Percentiles rank a stretch among this genome's conserved stretches.
Conservation (phyloP, 92 coral and sea anemone genomes). For the Palythoa heliodiscus region DNA sequence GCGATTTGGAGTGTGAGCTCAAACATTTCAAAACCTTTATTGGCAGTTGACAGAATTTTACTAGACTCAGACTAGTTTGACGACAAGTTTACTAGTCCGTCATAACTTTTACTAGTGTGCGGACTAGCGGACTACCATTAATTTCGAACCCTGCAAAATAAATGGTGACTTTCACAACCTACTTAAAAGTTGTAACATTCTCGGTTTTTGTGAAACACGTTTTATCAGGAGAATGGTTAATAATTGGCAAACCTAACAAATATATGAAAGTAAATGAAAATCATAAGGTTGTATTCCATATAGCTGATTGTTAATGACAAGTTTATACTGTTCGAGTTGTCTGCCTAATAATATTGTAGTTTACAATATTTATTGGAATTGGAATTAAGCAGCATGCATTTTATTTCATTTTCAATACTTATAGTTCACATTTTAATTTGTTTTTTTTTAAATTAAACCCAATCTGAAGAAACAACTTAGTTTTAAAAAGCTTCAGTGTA, state of each 20-base stretch:
- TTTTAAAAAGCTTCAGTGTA: no score
- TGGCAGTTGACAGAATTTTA: no score
- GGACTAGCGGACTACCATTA: no score
- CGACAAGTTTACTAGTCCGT: no score
- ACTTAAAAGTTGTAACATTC: not conserved
- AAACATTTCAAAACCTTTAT: no score
- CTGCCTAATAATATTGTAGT: not conserved
- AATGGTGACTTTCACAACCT: not conserved
- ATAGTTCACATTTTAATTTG: not conserved
- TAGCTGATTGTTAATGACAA: not conserved
- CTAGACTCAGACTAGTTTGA: no score
- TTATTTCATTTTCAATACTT: not conserved
- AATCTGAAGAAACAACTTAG: no score
- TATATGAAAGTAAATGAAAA: not conserved
- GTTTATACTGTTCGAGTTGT: not conserved
- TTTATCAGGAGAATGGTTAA: not conserved
- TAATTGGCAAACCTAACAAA: not conserved
- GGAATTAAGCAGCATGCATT: conserved; percentile 6
- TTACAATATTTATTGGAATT: not conserved
- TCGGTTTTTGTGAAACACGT: not conserved
- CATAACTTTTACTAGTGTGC: no score
- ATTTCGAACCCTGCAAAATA: no score
- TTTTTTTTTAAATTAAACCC: no score
- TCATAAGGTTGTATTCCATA: not conserved
- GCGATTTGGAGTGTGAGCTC: no score